These are phyloP conservation scores for Drosophila baimaii DNA, from an alignment of 1,140 invertebrate genomes.

Conservation along the genomic window DNA sequence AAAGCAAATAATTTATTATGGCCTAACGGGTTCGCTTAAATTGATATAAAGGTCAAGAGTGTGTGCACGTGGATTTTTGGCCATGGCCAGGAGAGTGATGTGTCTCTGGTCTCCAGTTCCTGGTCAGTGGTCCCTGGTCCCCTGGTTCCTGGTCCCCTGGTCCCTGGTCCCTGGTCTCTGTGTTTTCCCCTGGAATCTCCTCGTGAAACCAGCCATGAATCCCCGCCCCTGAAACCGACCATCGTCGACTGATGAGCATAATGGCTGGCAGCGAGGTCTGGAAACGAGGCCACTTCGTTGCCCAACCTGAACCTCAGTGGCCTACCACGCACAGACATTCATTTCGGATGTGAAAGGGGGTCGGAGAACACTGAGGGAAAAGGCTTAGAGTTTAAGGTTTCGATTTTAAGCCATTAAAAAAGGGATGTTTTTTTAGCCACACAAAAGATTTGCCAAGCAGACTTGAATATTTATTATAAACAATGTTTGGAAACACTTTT, in stretches of 20 bases:
- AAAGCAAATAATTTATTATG: constrained; percentile 68
- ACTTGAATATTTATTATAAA: not conserved
- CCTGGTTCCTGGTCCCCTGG: not conserved
- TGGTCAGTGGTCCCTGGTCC: too few species aligned
- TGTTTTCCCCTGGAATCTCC: not conserved
- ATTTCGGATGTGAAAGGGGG: constrained; percentile 10
- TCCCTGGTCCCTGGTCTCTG: not conserved
- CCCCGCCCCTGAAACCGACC: not conserved
- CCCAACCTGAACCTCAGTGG: constrained; percentile 30
- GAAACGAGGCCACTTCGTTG: constrained; percentile 58
- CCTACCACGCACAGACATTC: constrained; percentile 45
- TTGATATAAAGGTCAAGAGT: constrained; percentile 78
- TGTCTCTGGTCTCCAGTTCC: too few species aligned
- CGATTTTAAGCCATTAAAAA: too few species aligned
- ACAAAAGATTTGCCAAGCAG: too few species aligned
- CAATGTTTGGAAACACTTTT: not conserved
- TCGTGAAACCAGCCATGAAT: constrained; percentile 11
- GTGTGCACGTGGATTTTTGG: constrained; percentile 17
- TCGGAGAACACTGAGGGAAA: not conserved
- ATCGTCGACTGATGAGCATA: constrained; percentile 37
- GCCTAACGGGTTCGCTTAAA: constrained; percentile 65
- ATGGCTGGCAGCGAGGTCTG: constrained; percentile 28
- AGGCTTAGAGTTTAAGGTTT: too few species aligned
- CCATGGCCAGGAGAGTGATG: constrained; percentile 11
- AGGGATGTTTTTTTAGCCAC: too few species aligned